A percentile compares a stretch with the other conserved stretches of the same genome.
These are phyloP conservation scores for Oreochromis aureus DNA, from an alignment of 2,113 vertebrate genomes.

Conservation along the genomic window DNA sequence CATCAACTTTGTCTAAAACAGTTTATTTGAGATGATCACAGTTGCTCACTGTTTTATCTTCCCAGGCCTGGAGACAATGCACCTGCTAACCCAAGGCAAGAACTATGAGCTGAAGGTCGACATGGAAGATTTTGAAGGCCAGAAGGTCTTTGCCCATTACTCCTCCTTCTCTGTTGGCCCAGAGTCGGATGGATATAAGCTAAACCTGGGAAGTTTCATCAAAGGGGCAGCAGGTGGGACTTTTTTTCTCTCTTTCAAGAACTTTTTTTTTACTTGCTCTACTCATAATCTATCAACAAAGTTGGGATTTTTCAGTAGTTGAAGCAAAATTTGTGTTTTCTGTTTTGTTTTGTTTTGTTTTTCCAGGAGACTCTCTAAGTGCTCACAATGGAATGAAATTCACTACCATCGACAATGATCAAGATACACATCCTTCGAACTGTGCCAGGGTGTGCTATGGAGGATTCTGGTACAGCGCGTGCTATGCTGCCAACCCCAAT, in stretches of 20 bases:
- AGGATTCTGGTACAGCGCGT: slow-evolving; percentile 73
- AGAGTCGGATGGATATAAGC: slow-evolving; percentile 18
- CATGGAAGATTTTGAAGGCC: slow-evolving; percentile 33
- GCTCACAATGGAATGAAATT: slow-evolving; percentile 72
- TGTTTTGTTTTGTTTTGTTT: not conserved
- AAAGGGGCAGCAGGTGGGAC: slow-evolving; percentile 23
- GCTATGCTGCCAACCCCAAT: slow-evolving; percentile 75
- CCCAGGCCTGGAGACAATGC: slow-evolving; percentile 33
- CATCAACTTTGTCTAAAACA: not conserved
- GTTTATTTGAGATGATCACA: not conserved
- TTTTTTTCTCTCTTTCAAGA: not conserved
- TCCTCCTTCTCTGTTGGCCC: slow-evolving; percentile 19
- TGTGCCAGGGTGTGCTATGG: slow-evolving; percentile 67
- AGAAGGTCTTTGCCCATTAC: slow-evolving; percentile 14
- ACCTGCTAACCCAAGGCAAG: slow-evolving; percentile 16
- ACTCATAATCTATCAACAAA: not conserved
- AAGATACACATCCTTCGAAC: slow-evolving; percentile 56
- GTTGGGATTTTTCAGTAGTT: not conserved
- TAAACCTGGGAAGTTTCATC: slow-evolving; percentile 5
- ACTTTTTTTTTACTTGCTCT: not conserved
- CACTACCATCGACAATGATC: slow-evolving; percentile 77
- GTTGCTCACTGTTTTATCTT: not conserved
- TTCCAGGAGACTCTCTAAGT: slow-evolving; percentile 72
- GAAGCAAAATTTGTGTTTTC: not conserved
- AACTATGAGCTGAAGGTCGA: slow-evolving; percentile 40